Percentiles rank a stretch among this genome's conserved stretches.
phyloP scores from a whole-genome alignment of 2,888 invertebrate species.

The Heliothis peltigera region DNA sequence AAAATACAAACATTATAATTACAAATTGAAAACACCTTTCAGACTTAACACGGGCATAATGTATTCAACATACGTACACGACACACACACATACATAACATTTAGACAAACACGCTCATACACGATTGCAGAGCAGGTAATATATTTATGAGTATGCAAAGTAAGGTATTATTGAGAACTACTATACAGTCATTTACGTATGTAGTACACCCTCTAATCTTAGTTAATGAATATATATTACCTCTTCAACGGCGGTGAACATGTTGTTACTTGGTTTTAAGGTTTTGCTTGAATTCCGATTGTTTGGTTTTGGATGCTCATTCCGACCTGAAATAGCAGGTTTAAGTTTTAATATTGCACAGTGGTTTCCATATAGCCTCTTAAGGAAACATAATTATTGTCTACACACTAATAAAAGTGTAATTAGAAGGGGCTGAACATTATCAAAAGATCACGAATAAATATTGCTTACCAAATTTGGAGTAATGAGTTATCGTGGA shows the following conservation, averaged over 20 bases:
- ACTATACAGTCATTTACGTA: conserved; percentile 27
- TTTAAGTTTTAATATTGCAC: no score
- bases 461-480: no score
- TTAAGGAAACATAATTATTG: no score
- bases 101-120: conserved; percentile 20
- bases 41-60: conserved; percentile 19
- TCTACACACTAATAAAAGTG: no score
- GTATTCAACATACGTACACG: conserved; percentile 17
- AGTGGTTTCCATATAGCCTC: no score
- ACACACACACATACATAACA: conserved; percentile 19
- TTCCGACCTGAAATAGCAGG: no score
- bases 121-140: conserved; percentile 32
- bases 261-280: conserved; percentile 11
- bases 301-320: neutral
- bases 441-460: no score
- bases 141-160: conserved; percentile 60
- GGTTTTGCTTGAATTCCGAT: conserved; percentile 6
- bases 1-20: conserved; percentile 1
- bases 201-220: conserved; percentile 39
- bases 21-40: neutral
- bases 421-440: no score
- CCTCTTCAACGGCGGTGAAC: conserved; percentile 13
- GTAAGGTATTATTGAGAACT: conserved; percentile 52
- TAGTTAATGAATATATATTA: conserved; percentile 50
- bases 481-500: no score